These are phyloP conservation scores for Oreamnos americanus DNA, from an alignment of 2,113 vertebrate species.

Conservation along the genomic window DNA sequence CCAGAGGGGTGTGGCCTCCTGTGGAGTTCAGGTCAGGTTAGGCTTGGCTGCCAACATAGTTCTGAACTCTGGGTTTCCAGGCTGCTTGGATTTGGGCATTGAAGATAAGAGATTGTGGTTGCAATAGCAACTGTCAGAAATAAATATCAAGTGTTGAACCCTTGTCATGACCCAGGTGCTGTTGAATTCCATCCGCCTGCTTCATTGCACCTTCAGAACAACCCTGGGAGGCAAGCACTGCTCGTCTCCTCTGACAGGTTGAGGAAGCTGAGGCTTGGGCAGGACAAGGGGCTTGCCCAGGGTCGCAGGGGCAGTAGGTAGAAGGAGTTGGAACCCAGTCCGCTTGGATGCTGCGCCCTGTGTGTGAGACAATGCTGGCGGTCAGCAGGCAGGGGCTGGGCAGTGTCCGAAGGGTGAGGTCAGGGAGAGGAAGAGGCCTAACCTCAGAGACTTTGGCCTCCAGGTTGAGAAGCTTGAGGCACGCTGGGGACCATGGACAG, in stretches of 20 bases:
- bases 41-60: background rate
- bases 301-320: background rate
- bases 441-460: background rate
- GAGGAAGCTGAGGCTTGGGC: background rate
- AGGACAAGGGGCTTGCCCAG: background rate
- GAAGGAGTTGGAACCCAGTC: background rate
- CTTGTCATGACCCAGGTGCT: background rate
- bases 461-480: background rate
- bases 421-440: background rate
- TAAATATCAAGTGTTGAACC: rapidly evolving
- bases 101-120: background rate
- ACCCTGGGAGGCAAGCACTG: background rate
- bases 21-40: background rate
- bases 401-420: background rate
- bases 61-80: background rate
- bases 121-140: background rate
- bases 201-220: background rate
- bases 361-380: background rate
- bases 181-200: background rate
- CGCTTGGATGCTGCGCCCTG: rapidly evolving
- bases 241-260: background rate
- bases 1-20: background rate
- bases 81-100: background rate
- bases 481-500: background rate
- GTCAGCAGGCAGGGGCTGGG: background rate